Conservation (phyloP, 1,140 invertebrate species). For the Phymastichus coffea region DNA sequence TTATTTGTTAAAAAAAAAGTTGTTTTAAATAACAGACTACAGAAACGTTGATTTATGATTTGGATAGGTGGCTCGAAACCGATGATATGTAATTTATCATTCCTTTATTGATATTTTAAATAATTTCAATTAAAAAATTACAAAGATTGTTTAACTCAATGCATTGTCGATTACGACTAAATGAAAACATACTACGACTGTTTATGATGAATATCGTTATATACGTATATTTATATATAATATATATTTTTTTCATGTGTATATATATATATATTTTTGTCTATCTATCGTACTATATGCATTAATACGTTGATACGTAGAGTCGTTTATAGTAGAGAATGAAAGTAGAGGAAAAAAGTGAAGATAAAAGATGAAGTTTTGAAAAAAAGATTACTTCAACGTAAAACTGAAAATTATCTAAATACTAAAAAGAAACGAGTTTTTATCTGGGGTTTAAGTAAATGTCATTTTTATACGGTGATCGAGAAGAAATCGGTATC, state of each 20-base stretch:
- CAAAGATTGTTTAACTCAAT: conserved; percentile 55
- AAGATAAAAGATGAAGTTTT: conserved; percentile 7
- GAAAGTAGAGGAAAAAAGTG: conserved; percentile 22
- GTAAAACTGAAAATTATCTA: conserved; percentile 27
- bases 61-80: conserved; percentile 46
- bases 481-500: too few species aligned
- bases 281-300: conserved; percentile 18
- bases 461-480: conserved; percentile 35
- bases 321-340: conserved; percentile 14
- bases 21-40: not conserved
- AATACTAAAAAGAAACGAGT: not conserved
- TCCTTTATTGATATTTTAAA: conserved; percentile 53
- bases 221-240: conserved; percentile 35
- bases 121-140: conserved; percentile 55
- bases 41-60: conserved; percentile 1
- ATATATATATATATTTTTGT: conserved; percentile 17
- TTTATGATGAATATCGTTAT: conserved; percentile 31
- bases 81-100: conserved; percentile 49
- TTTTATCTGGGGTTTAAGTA: conserved; percentile 40
- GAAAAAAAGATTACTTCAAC: conserved; percentile 7
- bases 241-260: conserved; percentile 25
- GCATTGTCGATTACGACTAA: conserved; percentile 47
- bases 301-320: conserved; percentile 22
- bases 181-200: conserved; percentile 37
- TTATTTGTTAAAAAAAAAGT: not conserved